phyloP scores from a whole-genome alignment of 1,140 invertebrate species.

The Sminthurides bifidus region DNA sequence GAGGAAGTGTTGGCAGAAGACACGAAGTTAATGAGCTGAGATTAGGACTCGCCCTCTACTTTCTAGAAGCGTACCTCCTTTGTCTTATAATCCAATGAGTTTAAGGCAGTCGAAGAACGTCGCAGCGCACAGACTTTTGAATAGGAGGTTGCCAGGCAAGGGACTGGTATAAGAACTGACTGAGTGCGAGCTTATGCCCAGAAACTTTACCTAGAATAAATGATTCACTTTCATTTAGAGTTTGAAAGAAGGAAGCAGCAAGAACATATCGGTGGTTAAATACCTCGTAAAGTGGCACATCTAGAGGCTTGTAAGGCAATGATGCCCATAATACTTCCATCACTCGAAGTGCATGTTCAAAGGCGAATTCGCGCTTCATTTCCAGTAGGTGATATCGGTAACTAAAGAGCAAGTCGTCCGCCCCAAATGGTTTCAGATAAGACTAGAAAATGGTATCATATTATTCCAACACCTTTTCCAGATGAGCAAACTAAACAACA shows the following conservation, averaged over 20 bases:
- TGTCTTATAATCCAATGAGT: slow-evolving; percentile 34
- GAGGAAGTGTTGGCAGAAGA: slow-evolving; percentile 19
- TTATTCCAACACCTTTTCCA: slow-evolving; percentile 74
- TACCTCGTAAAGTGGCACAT: too few species aligned
- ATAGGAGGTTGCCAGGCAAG: slow-evolving; percentile 37
- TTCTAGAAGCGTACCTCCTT: slow-evolving; percentile 17
- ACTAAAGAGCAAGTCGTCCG: slow-evolving; percentile 87
- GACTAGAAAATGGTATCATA: slow-evolving; percentile 85
- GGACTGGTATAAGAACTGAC: slow-evolving; percentile 25
- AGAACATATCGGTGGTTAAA: too few species aligned
- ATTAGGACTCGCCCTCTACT: slow-evolving; percentile 19
- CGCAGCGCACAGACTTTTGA: slow-evolving; percentile 54
- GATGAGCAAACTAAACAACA: slow-evolving; percentile 74
- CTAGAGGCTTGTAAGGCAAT: slow-evolving; percentile 32
- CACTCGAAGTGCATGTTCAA: slow-evolving; percentile 89
- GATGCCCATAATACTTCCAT: slow-evolving; percentile 92
- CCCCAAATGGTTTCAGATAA: slow-evolving; percentile 61
- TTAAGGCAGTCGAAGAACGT: slow-evolving; percentile 60
- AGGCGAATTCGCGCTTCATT: slow-evolving; percentile 93
- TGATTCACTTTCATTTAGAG: too few species aligned
- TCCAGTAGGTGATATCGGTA: slow-evolving; percentile 92
- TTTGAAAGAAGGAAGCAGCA: too few species aligned
- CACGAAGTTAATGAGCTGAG: slow-evolving; percentile 20
- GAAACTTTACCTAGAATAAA: slow-evolving; percentile 29
- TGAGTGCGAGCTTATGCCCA: slow-evolving; percentile 14